Base-by-base conservation (phyloP, 2,113 vertebrate genomes). In the Xyrauchen texanus region DNA sequence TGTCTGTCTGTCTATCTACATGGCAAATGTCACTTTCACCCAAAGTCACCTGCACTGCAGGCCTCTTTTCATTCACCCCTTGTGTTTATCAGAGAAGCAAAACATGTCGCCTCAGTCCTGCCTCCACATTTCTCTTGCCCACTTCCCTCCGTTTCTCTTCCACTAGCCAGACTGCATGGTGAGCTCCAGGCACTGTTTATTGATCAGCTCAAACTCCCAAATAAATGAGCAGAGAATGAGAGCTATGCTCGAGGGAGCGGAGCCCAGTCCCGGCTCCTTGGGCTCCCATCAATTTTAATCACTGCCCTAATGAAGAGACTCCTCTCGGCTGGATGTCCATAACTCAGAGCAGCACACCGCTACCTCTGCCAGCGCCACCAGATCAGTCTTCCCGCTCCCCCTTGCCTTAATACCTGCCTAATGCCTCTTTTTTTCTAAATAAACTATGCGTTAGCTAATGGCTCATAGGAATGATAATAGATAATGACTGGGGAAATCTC, bases 251-350 rank as follows among this genome's bases (percentile, higher is more conserved):
- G 87, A 88, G 91, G 90, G 92, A 92, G 83, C 88, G 83, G 78
- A 86, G 87, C 80, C 78, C 85, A 86, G 89, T 89, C 81, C 87
- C 85, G 80, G 87, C 90, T 87, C 89, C 90, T 91, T 86, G 88
- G 92, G 88, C 89, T 89, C 79, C 91, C 91, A 94, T 94, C 92
- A 92, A 93, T 94, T 93, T 92, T 93, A 93, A 93, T 94, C 92
- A 93, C 87, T 81, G 75, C 88, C 79, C 91, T 94, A 93, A 94
- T 94, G 92, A 93, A 93, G 92, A 93, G 91, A 89, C 91, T 93
- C 91, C 91, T 93, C 92, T 92, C 90, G 87, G 91, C 84, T 91
- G 92, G 90, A 88, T 85, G 87, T 92, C 91, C 91, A 94, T 94
- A 94, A 94, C 91, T 94, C 93, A 94, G 89, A 57, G 87, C 89